Conservation (phyloP, 1,140 invertebrate species). For the Tyrophagus putrescentiae region DNA sequence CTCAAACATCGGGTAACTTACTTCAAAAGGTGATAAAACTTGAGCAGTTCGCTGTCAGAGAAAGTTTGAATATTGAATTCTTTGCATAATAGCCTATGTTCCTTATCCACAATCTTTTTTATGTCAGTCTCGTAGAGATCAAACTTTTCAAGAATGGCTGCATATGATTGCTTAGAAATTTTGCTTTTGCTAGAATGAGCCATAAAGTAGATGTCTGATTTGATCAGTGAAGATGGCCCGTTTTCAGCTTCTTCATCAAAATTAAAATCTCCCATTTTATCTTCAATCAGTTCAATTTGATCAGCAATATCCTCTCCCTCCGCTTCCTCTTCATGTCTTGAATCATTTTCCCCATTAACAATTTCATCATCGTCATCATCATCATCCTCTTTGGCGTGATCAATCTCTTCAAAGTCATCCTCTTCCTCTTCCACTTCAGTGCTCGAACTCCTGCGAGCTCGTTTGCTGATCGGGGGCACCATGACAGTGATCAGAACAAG, state of each 20-base stretch:
- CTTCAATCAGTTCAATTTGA: constrained; percentile 8
- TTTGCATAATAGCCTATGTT: constrained; percentile 12
- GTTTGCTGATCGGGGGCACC: no score
- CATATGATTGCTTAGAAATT: neutral
- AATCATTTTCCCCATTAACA: neutral
- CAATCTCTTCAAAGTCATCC: neutral
- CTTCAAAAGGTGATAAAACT: constrained; percentile 4
- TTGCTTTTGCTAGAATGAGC: neutral
- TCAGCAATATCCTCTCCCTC: constrained; percentile 2
- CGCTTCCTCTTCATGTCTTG: neutral
- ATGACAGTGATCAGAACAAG: no score
- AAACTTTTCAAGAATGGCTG: constrained; percentile 5
- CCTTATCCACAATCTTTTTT: constrained; percentile 1
- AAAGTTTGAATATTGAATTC: neutral
- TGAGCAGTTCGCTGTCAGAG: neutral
- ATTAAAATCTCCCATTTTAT: neutral
- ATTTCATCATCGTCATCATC: neutral
- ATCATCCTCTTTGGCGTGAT: neutral
- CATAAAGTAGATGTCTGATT: constrained; percentile 13
- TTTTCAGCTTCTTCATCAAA: neutral
- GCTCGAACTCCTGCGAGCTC: no score
- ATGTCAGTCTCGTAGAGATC: constrained; percentile 14
- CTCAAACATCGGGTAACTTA: neutral
- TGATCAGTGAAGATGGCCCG: neutral
- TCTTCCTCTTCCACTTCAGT: no score